These are phyloP conservation scores for Terrapene triunguis DNA, from an alignment of 2,113 vertebrate species.

Conservation along the genomic window DNA sequence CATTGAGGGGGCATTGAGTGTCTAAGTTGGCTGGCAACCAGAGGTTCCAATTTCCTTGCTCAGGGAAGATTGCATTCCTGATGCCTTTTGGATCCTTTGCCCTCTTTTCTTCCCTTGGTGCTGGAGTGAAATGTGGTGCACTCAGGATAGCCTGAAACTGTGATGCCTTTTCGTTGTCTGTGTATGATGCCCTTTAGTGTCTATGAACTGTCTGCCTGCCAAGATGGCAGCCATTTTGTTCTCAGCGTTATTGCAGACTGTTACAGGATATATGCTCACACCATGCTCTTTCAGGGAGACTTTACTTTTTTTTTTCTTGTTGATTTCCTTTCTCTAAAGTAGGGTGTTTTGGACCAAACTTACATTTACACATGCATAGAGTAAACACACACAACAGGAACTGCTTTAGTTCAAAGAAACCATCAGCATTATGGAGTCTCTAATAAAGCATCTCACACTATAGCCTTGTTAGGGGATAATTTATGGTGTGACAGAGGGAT, in stretches of 20 bases:
- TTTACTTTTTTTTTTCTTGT: background rate
- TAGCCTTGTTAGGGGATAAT: background rate
- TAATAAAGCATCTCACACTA: accelerated
- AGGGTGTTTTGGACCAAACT: background rate
- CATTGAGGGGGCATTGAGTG: accelerated
- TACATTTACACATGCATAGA: background rate
- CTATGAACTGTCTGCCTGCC: accelerated
- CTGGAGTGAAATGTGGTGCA: background rate
- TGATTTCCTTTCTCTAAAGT: background rate
- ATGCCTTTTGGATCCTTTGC: background rate
- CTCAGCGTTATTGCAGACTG: background rate
- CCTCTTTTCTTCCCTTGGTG: background rate
- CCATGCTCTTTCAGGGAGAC: background rate
- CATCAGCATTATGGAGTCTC: background rate
- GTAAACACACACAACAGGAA: background rate
- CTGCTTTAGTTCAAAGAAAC: background rate
- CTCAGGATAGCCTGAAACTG: background rate
- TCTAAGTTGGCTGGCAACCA: background rate
- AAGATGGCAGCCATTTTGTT: background rate
- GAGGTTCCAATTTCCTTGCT: background rate
- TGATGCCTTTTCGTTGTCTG: background rate
- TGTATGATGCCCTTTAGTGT: background rate
- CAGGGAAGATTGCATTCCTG: accelerated
- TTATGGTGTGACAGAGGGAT: background rate
- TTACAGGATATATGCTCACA: background rate